A percentile compares a stretch with the other conserved stretches of the same genome.
These are phyloP conservation scores for Nematostella vectensis DNA, from an alignment of 92 coral and sea anemone species.

Conservation along the genomic window DNA sequence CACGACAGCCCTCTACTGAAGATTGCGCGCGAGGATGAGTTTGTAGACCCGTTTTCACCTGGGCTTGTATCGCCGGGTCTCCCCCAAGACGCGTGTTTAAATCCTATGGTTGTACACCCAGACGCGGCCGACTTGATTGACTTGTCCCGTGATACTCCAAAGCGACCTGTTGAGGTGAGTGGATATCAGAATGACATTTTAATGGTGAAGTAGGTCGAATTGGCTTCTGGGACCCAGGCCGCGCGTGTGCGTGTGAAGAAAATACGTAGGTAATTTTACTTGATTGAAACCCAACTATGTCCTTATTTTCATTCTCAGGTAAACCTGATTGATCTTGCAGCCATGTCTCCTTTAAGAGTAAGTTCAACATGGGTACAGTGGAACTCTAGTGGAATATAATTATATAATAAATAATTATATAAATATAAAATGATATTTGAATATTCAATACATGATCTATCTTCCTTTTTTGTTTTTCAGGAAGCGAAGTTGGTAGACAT, in stretches of 20 bases:
- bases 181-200: no score
- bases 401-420: slow-evolving; percentile 8
- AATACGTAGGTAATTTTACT: no score
- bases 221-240: no score
- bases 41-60: slow-evolving; percentile 38
- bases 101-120: slow-evolving; percentile 14
- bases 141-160: slow-evolving; percentile 20
- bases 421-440: no score
- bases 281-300: no score
- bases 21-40: slow-evolving; percentile 3
- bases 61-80: slow-evolving; percentile 29
- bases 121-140: slow-evolving; percentile 26
- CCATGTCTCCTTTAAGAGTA: slow-evolving; percentile 22
- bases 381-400: no score
- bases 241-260: no score
- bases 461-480: slow-evolving; percentile 1
- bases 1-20: slow-evolving; percentile 14
- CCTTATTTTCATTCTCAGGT: slow-evolving; percentile 8
- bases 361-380: no score
- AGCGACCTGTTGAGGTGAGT: not conserved
- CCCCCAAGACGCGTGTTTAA: slow-evolving; percentile 23
- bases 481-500: slow-evolving; percentile 37
- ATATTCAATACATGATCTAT: not conserved
- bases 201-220: no score
- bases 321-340: slow-evolving; percentile 23